Evolutionary conservation across 2,797 vertebrate genomes (phyloP), one percentile per base, ranked within the genome.

Genomic region (Novumbra hubbsi): DNA sequence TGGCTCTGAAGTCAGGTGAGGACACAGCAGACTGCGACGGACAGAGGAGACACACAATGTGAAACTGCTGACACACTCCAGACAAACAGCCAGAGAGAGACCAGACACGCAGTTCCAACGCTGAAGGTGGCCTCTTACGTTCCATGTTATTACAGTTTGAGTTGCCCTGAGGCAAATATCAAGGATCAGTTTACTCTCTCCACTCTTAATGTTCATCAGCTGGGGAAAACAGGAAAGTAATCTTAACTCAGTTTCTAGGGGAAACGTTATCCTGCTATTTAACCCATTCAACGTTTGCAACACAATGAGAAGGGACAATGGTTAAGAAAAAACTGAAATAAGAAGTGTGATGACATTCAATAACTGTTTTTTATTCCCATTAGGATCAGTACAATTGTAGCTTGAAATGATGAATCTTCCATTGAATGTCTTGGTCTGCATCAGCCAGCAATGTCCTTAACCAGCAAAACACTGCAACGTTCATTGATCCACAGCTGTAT

Each of bases 51-150:
- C 63, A 32, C 63, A n/a, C 28, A 16, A 32, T 65, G 16, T 11
- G 63, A 16, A 32, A 27, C 28, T 64, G 62, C 4, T 32, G 63
- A 65, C 63, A 63, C 62, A 65, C 63, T 64, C 63, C 63, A 65
- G 63, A 64, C 28, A 64, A 30, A 64, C 63, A 64, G 63, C 63
- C 16, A 32, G 63, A 64, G 28, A 28, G 14, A 28, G 27, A 32
- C 30, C 63, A 64, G 30, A 14, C 27, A 64, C 3, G 62, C 28
- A 64, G 28, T 28, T 30, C 15, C 6, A 30, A 64, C 62, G 32
- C 16, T 30, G 15, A 64, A 32, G 27, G 30, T 32, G 16, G 15
- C 28, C 62, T 64, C 6, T 30, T 32, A 64, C 6, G 60, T 63
- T 55, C 50, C 50, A 8, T 55, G 50, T 21, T 55, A 55, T 55